Evolutionary conservation across 2,113 vertebrate species (phyloP).

Genomic region (Verasper variegatus): DNA sequence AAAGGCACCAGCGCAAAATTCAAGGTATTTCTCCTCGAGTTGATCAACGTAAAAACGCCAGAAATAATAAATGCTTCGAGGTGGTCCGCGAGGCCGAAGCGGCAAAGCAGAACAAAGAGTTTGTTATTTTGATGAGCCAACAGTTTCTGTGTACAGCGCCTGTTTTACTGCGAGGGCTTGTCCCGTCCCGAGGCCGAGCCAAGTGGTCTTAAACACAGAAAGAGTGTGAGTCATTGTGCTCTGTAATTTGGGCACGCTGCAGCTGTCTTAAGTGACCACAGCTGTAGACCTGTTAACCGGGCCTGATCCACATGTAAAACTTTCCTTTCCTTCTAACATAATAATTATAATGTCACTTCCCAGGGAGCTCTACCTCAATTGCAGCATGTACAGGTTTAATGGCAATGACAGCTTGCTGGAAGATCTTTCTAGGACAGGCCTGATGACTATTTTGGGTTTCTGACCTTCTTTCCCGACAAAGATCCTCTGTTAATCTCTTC

Average conservation of each 20-base stretch:
- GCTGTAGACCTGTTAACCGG: conserved; percentile 76
- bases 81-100: conserved; percentile 49
- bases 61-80: conserved; percentile 51
- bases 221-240: conserved; percentile 71
- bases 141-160: conserved; percentile 57
- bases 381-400: conserved; percentile 72
- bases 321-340: conserved; percentile 72
- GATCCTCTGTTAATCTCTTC: conserved; percentile 69
- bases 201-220: conserved; percentile 66
- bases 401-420: conserved; percentile 69
- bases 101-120: conserved; percentile 62
- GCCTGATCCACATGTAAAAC: conserved; percentile 78
- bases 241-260: conserved; percentile 80
- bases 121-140: conserved; percentile 68
- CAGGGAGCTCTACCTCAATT: conserved; percentile 63
- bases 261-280: conserved; percentile 76
- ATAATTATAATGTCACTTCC: conserved; percentile 80
- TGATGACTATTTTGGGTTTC: conserved; percentile 73
- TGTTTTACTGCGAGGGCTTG: conserved; percentile 59
- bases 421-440: conserved; percentile 67
- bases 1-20: background rate
- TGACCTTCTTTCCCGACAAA: conserved; percentile 74
- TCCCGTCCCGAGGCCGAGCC: conserved; percentile 40
- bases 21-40: background rate
- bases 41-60: conserved; percentile 24